Percentiles rank a stretch among this genome's conserved stretches.
Conservation (phyloP, 2,113 vertebrate genomes). For the Entelurus aequoreus region DNA sequence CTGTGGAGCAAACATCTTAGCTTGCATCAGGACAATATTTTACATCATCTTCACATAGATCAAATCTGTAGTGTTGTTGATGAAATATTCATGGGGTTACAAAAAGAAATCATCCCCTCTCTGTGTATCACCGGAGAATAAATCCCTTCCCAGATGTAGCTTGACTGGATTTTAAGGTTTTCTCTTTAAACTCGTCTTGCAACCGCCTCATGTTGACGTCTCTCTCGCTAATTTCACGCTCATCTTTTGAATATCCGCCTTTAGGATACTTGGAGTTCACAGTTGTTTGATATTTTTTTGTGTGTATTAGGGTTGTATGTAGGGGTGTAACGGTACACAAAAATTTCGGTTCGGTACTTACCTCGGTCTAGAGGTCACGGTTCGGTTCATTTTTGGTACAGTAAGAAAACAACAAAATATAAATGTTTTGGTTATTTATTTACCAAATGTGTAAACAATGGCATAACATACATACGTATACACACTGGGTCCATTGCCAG, state of each 20-base stretch:
- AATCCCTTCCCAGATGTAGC: constrained; percentile 22
- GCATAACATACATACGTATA: too few species aligned
- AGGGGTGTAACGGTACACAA: too few species aligned
- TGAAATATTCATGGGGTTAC: constrained; percentile 31
- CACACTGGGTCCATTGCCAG: too few species aligned
- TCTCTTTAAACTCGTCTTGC: constrained; percentile 19
- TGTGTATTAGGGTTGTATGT: too few species aligned
- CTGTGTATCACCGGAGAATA: constrained; percentile 19
- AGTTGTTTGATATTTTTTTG: too few species aligned
- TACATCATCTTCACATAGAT: constrained; percentile 8
- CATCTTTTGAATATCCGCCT: constrained; percentile 4
- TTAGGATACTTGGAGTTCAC: background rate
- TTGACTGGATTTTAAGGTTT: constrained; percentile 15
- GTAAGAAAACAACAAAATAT: too few species aligned
- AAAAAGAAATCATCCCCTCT: constrained; percentile 9
- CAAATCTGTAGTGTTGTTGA: constrained; percentile 3
- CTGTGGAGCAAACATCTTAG: background rate
- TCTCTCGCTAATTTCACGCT: constrained; percentile 16
- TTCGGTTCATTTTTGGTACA: too few species aligned
- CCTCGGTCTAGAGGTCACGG: too few species aligned
- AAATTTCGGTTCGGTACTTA: too few species aligned
- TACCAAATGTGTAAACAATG: too few species aligned
- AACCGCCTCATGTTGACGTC: constrained; percentile 18
- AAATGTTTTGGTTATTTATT: too few species aligned
- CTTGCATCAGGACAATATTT: background rate